Base-by-base conservation (phyloP, 2,113 vertebrate genomes). In the Pandion haliaetus region DNA sequence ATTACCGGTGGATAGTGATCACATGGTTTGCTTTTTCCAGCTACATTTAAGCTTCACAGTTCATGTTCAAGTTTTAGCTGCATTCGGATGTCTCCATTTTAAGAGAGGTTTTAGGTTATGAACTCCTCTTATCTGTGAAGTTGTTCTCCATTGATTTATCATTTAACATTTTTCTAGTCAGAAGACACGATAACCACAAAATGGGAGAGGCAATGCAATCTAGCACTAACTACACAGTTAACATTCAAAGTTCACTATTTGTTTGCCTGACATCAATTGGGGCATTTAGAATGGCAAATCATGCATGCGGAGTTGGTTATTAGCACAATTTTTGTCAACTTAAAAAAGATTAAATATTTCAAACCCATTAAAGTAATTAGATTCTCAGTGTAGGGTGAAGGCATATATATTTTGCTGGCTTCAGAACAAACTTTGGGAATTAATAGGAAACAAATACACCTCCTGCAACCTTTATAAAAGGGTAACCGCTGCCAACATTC, bases 401-500 rank as follows among this genome's bases (percentile, higher is more conserved):
- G n/a, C 31, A 69, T 19, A 88, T 42, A 17, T 6, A 57, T n/a
- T 86, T 92, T 71, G 26, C 14, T 45, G 32, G 40, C 52, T 82
- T 62, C 49, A 82, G 31, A 69, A 63, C 42, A 80, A 82, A 79
- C 36, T 59, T 36, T 8, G 16, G 14, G 24, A 86, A 26, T 76
- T 67, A 63, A 50, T 1, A 2, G 45, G 52, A 71, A 88, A 71
- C 18, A 82, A 90, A 45, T 36, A 25, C 0, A 0, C 4, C 9
- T 65, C 6, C 1, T 8, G 21, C 26, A 83, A 10, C 16, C 29
- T 80, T 40, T 44, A 55, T n/a, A 47, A 40, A 88, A 79, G 14
- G 14, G 0, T 14, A 90, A n/a, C n/a, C 36, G 15, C n/a, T 67
- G 70, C 16, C 47, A 88, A 84, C 13, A 55, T 38, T 57, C 19